Base-by-base conservation (phyloP, 2,888 invertebrate species). In the Xylota sylvarum region DNA sequence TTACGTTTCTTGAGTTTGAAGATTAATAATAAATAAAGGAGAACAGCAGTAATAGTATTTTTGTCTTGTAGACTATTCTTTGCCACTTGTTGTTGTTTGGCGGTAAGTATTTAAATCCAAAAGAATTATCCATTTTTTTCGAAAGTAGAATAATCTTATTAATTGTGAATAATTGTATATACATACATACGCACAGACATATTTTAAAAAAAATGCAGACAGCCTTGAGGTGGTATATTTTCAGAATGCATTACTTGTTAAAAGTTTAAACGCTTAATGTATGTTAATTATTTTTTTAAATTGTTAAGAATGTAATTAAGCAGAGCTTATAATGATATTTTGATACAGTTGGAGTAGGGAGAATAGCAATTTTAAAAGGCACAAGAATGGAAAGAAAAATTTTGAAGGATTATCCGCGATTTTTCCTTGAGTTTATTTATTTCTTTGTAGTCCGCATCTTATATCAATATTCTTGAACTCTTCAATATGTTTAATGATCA, bases 71-170 rank as follows among this genome's bases (percentile, higher is more conserved):
- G 56, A 37, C n/a, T 14, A 32, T 58, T 50, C 2, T 6, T 23
- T 10, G 43, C 30, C 64, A 74, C 23, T 65, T 76, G 56, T 65
- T 76, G 46, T 19, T 55, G 55, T 72, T 12, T n/a, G 35, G 43
- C 23, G 76, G 56, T 76, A 65, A 76, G 56, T 76, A 48, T 35
- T 40, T 69, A 43, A 56, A 40, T 37, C 37, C 14, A 50, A 5
- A 37, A 72, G 27, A 60, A 48, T 60, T 27, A 40, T 37, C 3
- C 12, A 37, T 30, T 40, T 43, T 32, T 46, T 19, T 23, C 23
- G 35, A 17, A 23, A 23, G 64, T 32, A 65, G 30, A 55, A 14
- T 19, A 48, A 48, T 32, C 48, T 64, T 48, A 27, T 17, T 19
- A 35, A 50, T 52, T 50, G n/a, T 43, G 14, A 43, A 14, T 55